Percentiles rank a stretch among this genome's conserved stretches.
phyloP scores from a whole-genome alignment of 2,888 invertebrate species.

The Melinaea marsaeus region DNA sequence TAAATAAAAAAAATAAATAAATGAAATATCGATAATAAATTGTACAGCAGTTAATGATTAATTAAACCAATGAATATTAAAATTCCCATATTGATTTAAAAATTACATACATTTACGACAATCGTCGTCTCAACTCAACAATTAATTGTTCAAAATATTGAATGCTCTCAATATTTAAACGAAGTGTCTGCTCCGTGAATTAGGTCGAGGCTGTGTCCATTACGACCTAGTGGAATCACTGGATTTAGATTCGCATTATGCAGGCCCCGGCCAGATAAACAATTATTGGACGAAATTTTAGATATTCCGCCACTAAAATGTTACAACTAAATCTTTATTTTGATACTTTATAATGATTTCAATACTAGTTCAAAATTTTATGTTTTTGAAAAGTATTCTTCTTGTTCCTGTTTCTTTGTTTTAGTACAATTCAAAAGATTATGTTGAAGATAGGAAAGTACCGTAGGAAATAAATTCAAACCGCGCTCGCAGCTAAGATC shows the following conservation, averaged over 20 bases:
- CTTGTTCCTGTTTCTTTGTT: background rate
- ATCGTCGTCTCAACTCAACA: conserved; percentile 30
- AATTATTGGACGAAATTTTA: conserved; percentile 17
- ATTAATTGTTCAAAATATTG: conserved; percentile 41
- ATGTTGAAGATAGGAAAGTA: conserved; percentile 1
- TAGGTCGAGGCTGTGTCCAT: conserved; percentile 63
- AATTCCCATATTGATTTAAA: background rate
- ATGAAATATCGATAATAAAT: no score
- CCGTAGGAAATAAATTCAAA: conserved; percentile 12
- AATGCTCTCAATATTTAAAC: conserved; percentile 55
- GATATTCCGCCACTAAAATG: background rate
- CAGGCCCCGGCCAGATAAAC: conserved; percentile 14
- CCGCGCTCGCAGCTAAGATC: conserved; percentile 31
- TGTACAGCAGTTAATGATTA: no score
- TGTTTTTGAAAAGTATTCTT: background rate
- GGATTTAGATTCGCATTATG: conserved; percentile 40
- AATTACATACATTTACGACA: conserved; percentile 24
- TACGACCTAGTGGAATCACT: conserved; percentile 46
- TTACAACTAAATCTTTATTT: background rate
- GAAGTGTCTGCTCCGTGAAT: conserved; percentile 52
- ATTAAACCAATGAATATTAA: no score
- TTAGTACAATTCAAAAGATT: background rate
- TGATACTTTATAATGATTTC: background rate
- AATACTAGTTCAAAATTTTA: background rate
- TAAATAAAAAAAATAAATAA: no score